Evolutionary conservation across 2,113 vertebrate species (phyloP).

Genomic region (Acrocephalus kingi): DNA sequence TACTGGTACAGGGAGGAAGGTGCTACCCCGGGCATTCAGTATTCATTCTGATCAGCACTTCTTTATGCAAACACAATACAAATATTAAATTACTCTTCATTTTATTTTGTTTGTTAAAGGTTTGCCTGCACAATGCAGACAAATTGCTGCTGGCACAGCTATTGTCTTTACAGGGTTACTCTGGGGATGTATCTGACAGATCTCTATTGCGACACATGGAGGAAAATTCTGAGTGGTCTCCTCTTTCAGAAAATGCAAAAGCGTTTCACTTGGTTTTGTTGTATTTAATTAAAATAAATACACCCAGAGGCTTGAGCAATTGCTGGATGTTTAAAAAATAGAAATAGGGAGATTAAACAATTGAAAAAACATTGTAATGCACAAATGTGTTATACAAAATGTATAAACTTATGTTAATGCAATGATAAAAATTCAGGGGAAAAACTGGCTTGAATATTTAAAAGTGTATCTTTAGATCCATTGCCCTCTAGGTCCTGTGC

Average conservation of each 20-base stretch:
- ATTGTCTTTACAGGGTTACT: conserved; percentile 31
- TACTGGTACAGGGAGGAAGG: background rate
- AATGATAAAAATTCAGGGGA: conserved; percentile 1
- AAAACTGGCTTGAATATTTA: conserved; percentile 31
- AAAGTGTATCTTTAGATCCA: conserved; percentile 15
- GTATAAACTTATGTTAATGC: conserved; percentile 25
- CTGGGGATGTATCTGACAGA: conserved; percentile 26
- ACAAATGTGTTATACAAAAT: background rate
- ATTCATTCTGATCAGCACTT: fast-evolving
- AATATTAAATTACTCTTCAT: conserved; percentile 27
- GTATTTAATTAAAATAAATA: conserved; percentile 64
- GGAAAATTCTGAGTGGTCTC: conserved; percentile 37
- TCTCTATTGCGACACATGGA: background rate
- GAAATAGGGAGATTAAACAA: conserved; percentile 41
- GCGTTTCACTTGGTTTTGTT: conserved; percentile 37
- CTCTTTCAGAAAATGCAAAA: conserved; percentile 13
- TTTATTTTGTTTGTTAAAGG: background rate
- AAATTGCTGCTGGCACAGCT: conserved; percentile 37
- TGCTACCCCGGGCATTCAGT: fast-evolving
- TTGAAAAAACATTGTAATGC: background rate
- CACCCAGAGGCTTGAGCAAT: conserved; percentile 47
- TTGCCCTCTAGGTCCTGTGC: background rate
- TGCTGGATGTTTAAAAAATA: conserved; percentile 35
- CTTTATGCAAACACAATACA: conserved; percentile 19
- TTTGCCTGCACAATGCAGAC: conserved; percentile 30